phyloP scores from a whole-genome alignment of 2,113 vertebrate species.

The Sturnira hondurensis region DNA sequence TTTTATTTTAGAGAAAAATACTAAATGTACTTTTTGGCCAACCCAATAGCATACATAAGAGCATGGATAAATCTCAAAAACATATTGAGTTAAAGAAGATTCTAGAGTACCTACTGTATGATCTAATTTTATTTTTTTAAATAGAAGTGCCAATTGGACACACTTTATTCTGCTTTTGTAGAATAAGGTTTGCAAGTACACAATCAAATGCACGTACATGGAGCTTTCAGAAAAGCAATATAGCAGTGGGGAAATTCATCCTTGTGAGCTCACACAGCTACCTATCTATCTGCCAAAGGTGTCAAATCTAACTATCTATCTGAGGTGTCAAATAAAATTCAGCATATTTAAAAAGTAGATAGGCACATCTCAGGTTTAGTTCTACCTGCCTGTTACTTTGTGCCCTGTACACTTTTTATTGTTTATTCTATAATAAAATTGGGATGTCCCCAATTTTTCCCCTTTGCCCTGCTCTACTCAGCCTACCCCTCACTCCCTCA shows the following conservation, averaged over 20 bases:
- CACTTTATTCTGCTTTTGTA: background rate
- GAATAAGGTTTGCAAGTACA: background rate
- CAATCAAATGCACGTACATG: accelerated
- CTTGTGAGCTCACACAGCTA: too few species aligned
- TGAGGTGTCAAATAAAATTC: background rate
- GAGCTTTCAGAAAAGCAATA: background rate
- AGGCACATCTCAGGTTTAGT: background rate
- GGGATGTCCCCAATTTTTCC: too few species aligned
- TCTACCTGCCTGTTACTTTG: background rate
- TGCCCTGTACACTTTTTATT: background rate
- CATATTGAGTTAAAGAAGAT: background rate
- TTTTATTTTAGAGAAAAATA: too few species aligned
- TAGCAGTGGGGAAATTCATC: accelerated
- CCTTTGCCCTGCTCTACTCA: too few species aligned
- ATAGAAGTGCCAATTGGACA: background rate
- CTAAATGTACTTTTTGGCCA: too few species aligned
- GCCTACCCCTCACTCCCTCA: too few species aligned
- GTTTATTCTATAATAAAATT: too few species aligned
- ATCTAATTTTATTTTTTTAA: background rate
- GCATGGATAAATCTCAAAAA: background rate
- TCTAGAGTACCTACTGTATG: background rate
- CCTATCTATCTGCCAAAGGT: too few species aligned
- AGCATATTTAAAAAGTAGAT: background rate
- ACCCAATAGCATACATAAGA: background rate
- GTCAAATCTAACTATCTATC: background rate